Base-by-base conservation (phyloP, 1,140 invertebrate genomes). In the Nylanderia fulva region DNA sequence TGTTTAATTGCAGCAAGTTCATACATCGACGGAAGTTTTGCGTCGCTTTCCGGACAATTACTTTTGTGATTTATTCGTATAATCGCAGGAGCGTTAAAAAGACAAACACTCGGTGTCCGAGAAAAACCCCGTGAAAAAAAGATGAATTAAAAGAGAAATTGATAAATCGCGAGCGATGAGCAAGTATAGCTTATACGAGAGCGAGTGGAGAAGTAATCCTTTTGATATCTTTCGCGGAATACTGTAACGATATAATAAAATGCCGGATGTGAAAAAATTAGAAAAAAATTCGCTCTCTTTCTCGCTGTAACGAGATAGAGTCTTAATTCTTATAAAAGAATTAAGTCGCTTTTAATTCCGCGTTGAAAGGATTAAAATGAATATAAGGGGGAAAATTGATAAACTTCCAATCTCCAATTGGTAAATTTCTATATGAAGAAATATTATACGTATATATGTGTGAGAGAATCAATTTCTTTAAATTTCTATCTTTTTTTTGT, bases 1-100 rank as follows among this genome's bases (percentile, higher is more conserved):
- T 89, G 88, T 89, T 89, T 86, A 76, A 77, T 89, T 76, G 75
- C 86, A 82, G 77, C 56, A 88, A 75, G 84, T 77, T 75, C 75
- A 87, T 79, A 54, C 54, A 82, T 82, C 66, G 77, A 82, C 66
- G 77, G 66, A 54, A 60, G 33, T 56, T 72, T 39, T 45, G 66
- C 24, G 52, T 71, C 64, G 77, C 77, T 82, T 82, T 72, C 66
- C 77, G 33, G 76, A 79, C 76, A 79, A 79, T 79, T 79, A 79
- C 63, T 79, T 79, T 79, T 79, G 76, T 68, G 45, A 69, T 79
- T 79, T 69, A 68, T 24, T 58, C 54, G 39, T 83, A 54, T 54
- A 39, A 60, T 69, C 77, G 66, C 29, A 33, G 63, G 64, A 54
- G 66, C 77, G 64, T 24, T 6, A 18, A 71, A 72, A 52, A 61